Evolutionary conservation across 2,113 vertebrate genomes (phyloP).

Genomic region (Poeciliopsis turrubarensis): DNA sequence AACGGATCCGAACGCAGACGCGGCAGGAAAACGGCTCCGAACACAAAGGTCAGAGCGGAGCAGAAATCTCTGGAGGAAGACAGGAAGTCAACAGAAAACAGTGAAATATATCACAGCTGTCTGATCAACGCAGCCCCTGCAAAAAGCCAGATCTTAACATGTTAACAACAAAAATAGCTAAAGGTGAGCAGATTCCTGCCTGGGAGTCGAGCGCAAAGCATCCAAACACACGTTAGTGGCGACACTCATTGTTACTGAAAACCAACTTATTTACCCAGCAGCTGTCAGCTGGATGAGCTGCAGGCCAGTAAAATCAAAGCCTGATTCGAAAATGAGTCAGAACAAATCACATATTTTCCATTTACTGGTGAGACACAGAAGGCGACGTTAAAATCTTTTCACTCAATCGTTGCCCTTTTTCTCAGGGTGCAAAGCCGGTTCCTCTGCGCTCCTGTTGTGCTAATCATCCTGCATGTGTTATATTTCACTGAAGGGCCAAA

Average conservation of each 20-base stretch:
- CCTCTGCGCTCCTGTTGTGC: too few relatives aligned
- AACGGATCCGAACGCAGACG: constrained; percentile 19
- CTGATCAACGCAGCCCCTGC: not conserved
- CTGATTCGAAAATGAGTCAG: not conserved
- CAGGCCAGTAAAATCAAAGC: not conserved
- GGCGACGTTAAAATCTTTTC: too few relatives aligned
- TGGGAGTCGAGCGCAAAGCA: not conserved
- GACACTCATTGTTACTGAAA: not conserved
- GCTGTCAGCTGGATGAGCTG: not conserved
- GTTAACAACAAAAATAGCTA: constrained; percentile 13
- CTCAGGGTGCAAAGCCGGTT: too few relatives aligned
- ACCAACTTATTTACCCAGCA: not conserved
- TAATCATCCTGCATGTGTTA: too few relatives aligned
- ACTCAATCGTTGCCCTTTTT: too few relatives aligned
- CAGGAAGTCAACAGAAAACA: constrained; percentile 58
- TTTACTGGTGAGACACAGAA: too few relatives aligned
- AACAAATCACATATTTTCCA: too few relatives aligned
- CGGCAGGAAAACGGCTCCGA: constrained; percentile 59
- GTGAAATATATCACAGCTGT: constrained; percentile 48
- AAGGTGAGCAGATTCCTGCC: not conserved
- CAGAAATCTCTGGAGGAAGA: constrained; percentile 67
- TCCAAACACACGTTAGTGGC: not conserved
- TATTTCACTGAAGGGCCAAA: too few relatives aligned
- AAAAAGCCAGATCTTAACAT: constrained; percentile 29
- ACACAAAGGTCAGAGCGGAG: constrained; percentile 76